Conservation (phyloP, 2,888 invertebrate species). For the Ctenicera cuprea region DNA sequence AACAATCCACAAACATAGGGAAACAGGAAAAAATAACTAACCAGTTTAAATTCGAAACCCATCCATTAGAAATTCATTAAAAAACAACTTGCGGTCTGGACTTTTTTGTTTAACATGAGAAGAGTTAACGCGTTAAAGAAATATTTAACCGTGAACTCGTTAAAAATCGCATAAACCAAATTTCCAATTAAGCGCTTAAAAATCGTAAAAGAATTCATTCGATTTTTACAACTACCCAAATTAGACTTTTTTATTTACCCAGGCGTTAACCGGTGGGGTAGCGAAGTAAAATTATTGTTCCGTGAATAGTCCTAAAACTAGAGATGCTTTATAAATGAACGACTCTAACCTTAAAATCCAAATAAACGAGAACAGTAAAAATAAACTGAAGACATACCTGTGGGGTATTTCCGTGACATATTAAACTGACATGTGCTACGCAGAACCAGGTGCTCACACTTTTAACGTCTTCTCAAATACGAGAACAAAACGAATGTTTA, state of each 20-base stretch:
- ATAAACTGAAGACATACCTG: constrained; percentile 37
- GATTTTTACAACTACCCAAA: constrained; percentile 29
- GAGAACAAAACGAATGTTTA: neutral
- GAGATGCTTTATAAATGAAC: constrained; percentile 24
- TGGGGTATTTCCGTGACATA: constrained; percentile 45
- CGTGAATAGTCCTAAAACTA: constrained; percentile 25
- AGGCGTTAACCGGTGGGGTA: neutral
- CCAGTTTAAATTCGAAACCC: constrained; percentile 5
- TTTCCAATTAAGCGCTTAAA: constrained; percentile 29
- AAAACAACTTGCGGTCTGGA: neutral
- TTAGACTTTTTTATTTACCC: constrained; percentile 21
- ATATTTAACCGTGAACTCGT: constrained; percentile 29
- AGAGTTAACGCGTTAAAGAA: constrained; percentile 8
- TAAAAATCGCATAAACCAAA: constrained; percentile 33
- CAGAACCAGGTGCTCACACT: constrained; percentile 45
- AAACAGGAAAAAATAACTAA: constrained; percentile 19
- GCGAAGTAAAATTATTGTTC: constrained; percentile 23
- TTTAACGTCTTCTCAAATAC: constrained; percentile 27
- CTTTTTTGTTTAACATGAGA: neutral
- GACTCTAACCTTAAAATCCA: constrained; percentile 34
- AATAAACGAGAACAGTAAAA: constrained; percentile 43
- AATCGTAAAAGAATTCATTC: constrained; percentile 23
- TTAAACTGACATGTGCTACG: constrained; percentile 47
- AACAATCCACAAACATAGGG: constrained; percentile 10
- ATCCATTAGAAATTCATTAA: neutral